A percentile compares a stretch with the other conserved stretches of the same genome.
Conservation (phyloP, 2,113 vertebrate genomes). For the Dendrocopos noguchii region DNA sequence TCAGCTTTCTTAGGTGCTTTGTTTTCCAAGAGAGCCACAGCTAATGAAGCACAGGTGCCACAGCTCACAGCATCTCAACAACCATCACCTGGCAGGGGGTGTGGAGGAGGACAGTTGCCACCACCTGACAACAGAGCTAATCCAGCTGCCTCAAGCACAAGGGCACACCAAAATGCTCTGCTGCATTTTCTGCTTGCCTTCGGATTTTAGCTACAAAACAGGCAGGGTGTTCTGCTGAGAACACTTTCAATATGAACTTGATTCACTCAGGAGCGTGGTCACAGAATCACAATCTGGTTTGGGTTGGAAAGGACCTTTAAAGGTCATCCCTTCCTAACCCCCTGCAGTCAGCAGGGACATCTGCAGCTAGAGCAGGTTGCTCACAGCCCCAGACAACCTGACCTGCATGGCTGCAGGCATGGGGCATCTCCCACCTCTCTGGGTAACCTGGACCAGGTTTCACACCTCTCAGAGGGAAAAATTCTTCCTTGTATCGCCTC, state of each 20-base stretch:
- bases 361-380: too few species aligned
- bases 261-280: background rate
- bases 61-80: background rate
- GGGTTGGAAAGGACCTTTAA: too few species aligned
- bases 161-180: background rate
- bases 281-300: too few species aligned
- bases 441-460: too few species aligned
- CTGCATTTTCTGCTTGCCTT: background rate
- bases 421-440: too few species aligned
- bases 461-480: too few species aligned
- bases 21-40: background rate
- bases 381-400: too few species aligned
- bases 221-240: background rate
- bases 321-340: too few species aligned
- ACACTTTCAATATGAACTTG: background rate
- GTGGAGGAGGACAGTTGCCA: background rate
- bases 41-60: background rate
- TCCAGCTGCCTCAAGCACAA: background rate
- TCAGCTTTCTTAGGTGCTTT: background rate
- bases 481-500: too few species aligned
- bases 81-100: background rate
- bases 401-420: too few species aligned
- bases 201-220: background rate
- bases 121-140: background rate
- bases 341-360: too few species aligned